Evolutionary conservation across 2,797 vertebrate species (phyloP), one percentile per base, ranked within the genome.

Genomic region (Danio choprae): DNA sequence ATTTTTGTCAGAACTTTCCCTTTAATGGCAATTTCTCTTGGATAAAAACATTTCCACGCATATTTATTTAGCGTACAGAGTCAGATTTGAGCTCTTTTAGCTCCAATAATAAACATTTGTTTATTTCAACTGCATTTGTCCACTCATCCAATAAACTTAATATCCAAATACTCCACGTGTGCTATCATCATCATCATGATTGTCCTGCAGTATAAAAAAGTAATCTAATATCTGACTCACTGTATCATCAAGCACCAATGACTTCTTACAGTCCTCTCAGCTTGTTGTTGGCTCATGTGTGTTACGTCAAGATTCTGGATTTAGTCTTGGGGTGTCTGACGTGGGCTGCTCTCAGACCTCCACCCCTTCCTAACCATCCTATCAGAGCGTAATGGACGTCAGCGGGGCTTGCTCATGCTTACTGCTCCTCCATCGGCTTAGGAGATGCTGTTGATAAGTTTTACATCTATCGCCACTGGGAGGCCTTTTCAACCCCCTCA

Each of bases 401-500:
- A 81, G 16, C 53, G 22, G 68, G 50, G 51, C 53, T 83, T 83
- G 75, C 70, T 81, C 81, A 85, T 77, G 38, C 58, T 56, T 75
- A 69, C 63, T 67, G 63, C 63, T 56, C 59, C 41, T 70, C 58
- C 48, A 29, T 40, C 65, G 70, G 53, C 29, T 3, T 50, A 77
- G 51, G 55, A 67, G 69, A 68, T 74, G 56, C 15, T 69, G 16
- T 55, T 79, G 63, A 68, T 29, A 46, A 36, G 20, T 29, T 59
- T n/a, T 68, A 51, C 63, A 58, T 67, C 62, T 18, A 43, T 59
- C 1, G 15, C 16, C 10, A 46, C 51, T 83, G 64, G 69, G 20
- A 53, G 22, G 36, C 82, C 62, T 71, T 43, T 71, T 83, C 78
- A 78, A 56, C 81, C 74, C 69, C 77, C 59, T 76, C 56, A 15